Base-by-base conservation (phyloP, 2,888 invertebrate species). In the Cryptus viduatorius region DNA sequence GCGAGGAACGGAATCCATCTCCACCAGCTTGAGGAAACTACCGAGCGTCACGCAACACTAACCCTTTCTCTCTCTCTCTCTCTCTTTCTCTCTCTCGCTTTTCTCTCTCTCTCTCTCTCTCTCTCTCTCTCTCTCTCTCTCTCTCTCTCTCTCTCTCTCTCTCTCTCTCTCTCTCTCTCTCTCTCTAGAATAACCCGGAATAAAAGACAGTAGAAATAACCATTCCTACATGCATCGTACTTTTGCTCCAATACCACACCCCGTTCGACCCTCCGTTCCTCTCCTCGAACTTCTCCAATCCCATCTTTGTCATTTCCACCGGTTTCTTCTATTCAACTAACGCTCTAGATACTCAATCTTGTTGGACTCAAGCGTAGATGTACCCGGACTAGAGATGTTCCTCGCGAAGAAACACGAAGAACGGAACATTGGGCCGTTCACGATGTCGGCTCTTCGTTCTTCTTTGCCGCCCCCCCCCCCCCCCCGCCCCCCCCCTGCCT, bases 251-350 rank as follows among this genome's bases (percentile, higher is more conserved):
- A 59, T 59, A 71, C 46, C 56, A 46, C 14, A 29, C 19, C 71
- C 53, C 56, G 24, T 53, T 72, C 65, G 48, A 19, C 46, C 29
- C 59, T 64, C 53, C 16, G 19, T 64, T 46, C 31, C 50, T 72
- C 10, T 37, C 73, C 67, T 71, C 84, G 69, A 73, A 78, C 65
- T 68, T 72, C 76, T 83, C 73, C 80, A 79, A 67, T 79, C 64
- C 67, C 76, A 84, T 84, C 82, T 79, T 76, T 79, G 79, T 79
- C 75, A 76, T 76, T 84, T 1, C 56, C 53, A 50, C 79, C 79
- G 71, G 79, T 82, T 84, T 82, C 82, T 67, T 68, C 84, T 59
- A 84, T 84, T 79, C 79, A 84, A 76, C 81, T 76, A 82, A 82
- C 84, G 80, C 37, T 10, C 73, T 59, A 71, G 71, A 72, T 61